phyloP scores from a whole-genome alignment of 2,797 vertebrate species.

The Cyclopterus lumpus region DNA sequence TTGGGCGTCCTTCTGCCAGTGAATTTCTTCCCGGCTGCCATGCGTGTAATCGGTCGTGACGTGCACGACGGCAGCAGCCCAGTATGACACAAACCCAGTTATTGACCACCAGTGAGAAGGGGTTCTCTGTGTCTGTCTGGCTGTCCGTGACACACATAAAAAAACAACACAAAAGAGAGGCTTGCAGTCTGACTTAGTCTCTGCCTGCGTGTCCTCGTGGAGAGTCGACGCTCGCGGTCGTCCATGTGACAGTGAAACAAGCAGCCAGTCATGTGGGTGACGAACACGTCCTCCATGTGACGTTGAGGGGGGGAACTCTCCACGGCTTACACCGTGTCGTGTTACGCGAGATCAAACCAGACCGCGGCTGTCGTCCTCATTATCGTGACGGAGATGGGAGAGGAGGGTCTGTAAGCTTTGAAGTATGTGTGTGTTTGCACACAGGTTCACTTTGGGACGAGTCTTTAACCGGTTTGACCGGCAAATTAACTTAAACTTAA shows the following conservation, averaged over 20 bases:
- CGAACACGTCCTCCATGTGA: conserved; percentile 47
- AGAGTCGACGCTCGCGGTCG: not conserved
- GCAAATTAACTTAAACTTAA: too few species aligned
- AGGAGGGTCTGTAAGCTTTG: conserved; percentile 8
- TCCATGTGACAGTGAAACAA: conserved; percentile 58
- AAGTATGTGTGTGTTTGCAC: not conserved
- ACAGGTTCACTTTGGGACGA: not conserved
- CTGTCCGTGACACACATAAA: conserved; percentile 34
- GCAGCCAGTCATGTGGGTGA: conserved; percentile 41
- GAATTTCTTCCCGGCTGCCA: conserved; percentile 14
- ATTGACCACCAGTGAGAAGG: conserved; percentile 33
- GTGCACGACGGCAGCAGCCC: not conserved
- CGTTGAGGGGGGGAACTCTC: conserved; percentile 24
- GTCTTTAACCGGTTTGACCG: conserved; percentile 15
- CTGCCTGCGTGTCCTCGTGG: conserved; percentile 12
- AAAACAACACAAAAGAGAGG: conserved; percentile 32
- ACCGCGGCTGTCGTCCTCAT: conserved; percentile 24
- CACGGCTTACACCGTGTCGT: conserved; percentile 32
- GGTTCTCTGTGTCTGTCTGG: conserved; percentile 27
- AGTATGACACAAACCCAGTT: conserved; percentile 34
- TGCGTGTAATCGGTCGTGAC: conserved; percentile 15
- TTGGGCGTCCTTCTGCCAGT: not conserved
- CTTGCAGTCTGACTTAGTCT: conserved; percentile 50
- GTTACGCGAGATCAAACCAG: conserved; percentile 39
- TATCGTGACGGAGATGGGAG: conserved; percentile 3